Evolutionary conservation across 2,888 invertebrate species (phyloP).

Genomic region (Antitype chi): DNA sequence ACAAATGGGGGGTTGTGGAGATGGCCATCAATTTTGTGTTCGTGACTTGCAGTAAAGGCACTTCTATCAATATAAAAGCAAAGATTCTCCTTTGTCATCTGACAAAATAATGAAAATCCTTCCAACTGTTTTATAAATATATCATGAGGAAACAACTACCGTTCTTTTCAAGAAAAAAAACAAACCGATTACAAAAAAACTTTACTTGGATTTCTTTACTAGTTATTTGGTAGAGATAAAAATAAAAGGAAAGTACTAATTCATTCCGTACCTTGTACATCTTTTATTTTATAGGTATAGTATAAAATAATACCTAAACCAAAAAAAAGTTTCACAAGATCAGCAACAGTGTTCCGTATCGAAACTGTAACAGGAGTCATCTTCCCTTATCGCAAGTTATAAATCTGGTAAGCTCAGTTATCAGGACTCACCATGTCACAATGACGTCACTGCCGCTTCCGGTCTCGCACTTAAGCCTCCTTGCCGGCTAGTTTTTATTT

Average conservation of each 20-base stretch:
- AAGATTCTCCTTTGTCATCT: neutral
- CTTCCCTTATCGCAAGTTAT: conserved; percentile 52
- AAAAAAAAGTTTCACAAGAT: neutral
- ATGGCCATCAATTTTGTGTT: conserved; percentile 32
- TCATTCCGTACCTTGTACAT: neutral
- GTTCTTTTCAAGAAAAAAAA: neutral
- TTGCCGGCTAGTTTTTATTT: conserved; percentile 60
- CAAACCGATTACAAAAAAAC: neutral
- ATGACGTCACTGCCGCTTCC: conserved; percentile 54
- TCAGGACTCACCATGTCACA: conserved; percentile 43
- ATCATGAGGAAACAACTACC: neutral
- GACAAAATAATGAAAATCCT: neutral
- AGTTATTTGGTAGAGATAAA: neutral
- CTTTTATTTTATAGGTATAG: neutral
- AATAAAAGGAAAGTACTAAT: neutral
- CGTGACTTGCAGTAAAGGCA: conserved; percentile 15
- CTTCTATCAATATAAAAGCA: neutral
- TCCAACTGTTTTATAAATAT: neutral
- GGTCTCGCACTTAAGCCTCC: conserved; percentile 49
- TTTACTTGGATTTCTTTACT: neutral
- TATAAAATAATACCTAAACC: neutral
- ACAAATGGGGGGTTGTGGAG: conserved; percentile 48
- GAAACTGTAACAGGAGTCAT: conserved; percentile 31
- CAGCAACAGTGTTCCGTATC: neutral
- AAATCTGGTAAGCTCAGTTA: conserved; percentile 59